Evolutionary conservation across 2,888 invertebrate genomes (phyloP), one percentile per base, ranked within the genome.

Genomic region (Dasypolia templi): DNA sequence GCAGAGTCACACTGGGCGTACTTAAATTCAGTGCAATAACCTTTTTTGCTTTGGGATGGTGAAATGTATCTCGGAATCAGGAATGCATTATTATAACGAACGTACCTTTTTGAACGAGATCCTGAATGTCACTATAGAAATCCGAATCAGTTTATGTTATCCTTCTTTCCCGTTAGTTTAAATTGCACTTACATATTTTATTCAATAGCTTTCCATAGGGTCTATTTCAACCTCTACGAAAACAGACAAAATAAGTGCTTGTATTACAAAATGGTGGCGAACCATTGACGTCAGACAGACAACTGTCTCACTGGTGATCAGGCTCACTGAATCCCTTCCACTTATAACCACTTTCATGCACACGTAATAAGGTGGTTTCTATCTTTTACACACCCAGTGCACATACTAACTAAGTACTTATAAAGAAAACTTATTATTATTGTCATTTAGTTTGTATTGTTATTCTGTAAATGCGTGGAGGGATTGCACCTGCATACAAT

Each of bases 341-440:
- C 85, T 70, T 68, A 32, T 35, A 49, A 58, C 75, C 70, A 77
- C 85, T 85, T 86, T 86, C 85, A 71, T 83, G 72, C 67, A 72
- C 70, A 72, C 71, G 73, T 22, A 42, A n/a, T 56, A 56, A 71
- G 59, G 64, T 70, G 56, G 77, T 84, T 68, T 68, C 68, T 68
- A 68, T 58, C 66, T 79, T 75, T 78, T 67, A 61, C 61, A 76
- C 49, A 79, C 80, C 49, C 72, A 79, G 26, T 74, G 68, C 72
- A 85, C 85, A 86, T 86, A 86, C 77, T 59, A 85, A 86, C 32
- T n/a, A 64, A 64, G 64, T 58, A 65, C 26, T 26, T 73, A 59
- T 67, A 61, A 75, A 77, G 76, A 81, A 85, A 83, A 70, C 75
- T 76, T 55, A 77, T 81, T 79, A 65, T 63, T 82, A 77, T 75